Evolutionary conservation across 2,797 vertebrate species (phyloP).

Genomic region (Gobionotothen gibberifrons): DNA sequence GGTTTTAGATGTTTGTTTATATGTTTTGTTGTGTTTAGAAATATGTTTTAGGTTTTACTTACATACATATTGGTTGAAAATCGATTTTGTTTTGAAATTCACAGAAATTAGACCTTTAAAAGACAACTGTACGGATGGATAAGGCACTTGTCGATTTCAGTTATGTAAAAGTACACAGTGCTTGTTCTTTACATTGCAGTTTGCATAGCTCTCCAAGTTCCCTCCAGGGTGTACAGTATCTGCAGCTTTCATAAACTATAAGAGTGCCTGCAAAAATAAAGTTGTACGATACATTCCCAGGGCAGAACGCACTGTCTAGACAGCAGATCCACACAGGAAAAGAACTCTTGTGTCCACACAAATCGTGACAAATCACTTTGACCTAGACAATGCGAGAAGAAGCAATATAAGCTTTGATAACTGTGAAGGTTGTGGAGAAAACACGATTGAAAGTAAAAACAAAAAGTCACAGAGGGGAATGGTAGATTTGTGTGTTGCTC

Average conservation of each 20-base stretch:
- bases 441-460: conserved; percentile 58
- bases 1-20: not conserved
- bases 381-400: conserved; percentile 62
- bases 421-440: conserved; percentile 73
- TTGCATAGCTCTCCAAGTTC: conserved; percentile 22
- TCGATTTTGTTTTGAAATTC: not conserved
- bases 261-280: conserved; percentile 49
- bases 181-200: conserved; percentile 17
- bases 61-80: not conserved
- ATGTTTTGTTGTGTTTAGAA: too few species aligned
- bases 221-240: conserved; percentile 47
- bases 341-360: conserved; percentile 67
- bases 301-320: conserved; percentile 67
- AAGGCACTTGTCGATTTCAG: not conserved
- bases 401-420: conserved; percentile 71
- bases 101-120: not conserved
- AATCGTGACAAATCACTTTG: conserved; percentile 82
- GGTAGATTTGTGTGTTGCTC: conserved; percentile 1
- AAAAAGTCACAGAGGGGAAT: conserved; percentile 48
- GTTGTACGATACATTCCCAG: conserved; percentile 41
- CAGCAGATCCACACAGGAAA: conserved; percentile 63
- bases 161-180: not conserved
- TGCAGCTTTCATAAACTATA: conserved; percentile 55
- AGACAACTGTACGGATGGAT: not conserved
- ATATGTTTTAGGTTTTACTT: not conserved